phyloP scores from a whole-genome alignment of 2,797 vertebrate species.

The Menidia menidia region DNA sequence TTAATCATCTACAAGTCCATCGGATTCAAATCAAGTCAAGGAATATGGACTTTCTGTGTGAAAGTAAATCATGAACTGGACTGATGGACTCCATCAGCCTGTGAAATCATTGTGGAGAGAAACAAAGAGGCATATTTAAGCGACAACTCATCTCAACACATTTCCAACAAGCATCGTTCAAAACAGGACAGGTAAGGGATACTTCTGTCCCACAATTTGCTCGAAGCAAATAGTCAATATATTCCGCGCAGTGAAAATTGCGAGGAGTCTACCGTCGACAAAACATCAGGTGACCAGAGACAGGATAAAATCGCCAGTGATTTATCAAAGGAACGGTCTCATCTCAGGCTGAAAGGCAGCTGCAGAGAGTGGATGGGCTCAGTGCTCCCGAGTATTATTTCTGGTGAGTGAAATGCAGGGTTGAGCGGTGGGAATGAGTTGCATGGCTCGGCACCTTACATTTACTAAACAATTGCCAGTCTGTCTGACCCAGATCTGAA shows the following conservation, averaged over 20 bases:
- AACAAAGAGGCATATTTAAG: constrained; percentile 50
- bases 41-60: constrained; percentile 28
- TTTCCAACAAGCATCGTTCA: constrained; percentile 27
- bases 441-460: constrained; percentile 44
- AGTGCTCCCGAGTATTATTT: no score
- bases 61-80: constrained; percentile 34
- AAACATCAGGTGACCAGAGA: constrained; percentile 11
- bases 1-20: constrained; percentile 72
- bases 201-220: constrained; percentile 21
- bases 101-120: constrained; percentile 41
- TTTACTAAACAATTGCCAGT: constrained; percentile 43
- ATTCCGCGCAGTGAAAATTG: not conserved
- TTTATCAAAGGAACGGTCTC: no score
- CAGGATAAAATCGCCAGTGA: not conserved
- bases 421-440: constrained; percentile 35
- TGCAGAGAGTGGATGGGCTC: no score
- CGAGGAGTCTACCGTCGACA: not conserved
- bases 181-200: constrained; percentile 65
- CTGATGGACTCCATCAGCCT: constrained; percentile 8
- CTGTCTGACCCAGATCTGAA: constrained; percentile 44
- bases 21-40: constrained; percentile 55
- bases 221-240: no score
- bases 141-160: constrained; percentile 48
- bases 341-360: no score
- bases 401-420: no score